Evolutionary conservation across 2,113 vertebrate species (phyloP).

Genomic region (Eudyptes chrysolophus): DNA sequence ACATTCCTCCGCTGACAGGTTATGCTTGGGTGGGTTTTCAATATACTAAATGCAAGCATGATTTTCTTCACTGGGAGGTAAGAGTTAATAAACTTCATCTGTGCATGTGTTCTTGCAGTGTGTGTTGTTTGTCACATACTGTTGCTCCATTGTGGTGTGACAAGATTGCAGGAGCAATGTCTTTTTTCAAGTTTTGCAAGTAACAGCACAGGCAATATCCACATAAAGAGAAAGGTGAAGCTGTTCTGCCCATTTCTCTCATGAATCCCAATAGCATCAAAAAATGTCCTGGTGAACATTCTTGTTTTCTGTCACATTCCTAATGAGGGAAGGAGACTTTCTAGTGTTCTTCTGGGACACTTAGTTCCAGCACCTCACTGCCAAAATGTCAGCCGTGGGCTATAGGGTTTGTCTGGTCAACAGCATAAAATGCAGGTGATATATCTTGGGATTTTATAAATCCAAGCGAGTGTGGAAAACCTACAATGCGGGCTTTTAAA

Average conservation of each 20-base stretch:
- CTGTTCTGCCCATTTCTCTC: not conserved
- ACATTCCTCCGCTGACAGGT: not conserved
- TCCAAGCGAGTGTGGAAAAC: not conserved
- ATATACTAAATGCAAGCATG: not conserved
- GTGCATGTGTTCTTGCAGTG: not conserved
- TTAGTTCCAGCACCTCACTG: not conserved
- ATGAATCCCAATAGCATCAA: not conserved
- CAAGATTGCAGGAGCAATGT: not conserved
- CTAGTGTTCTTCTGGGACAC: not conserved
- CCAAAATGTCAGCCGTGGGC: not conserved
- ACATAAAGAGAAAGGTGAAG: not conserved
- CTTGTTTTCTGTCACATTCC: not conserved
- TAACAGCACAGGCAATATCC: not conserved
- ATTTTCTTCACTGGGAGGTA: not conserved
- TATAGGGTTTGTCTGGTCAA: not conserved
- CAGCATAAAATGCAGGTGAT: not conserved
- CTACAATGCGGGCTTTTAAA: not conserved
- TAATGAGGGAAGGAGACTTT: not conserved
- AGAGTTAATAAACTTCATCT: not conserved
- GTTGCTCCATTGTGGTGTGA: not conserved
- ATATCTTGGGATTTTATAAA: not conserved
- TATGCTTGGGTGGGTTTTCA: not conserved
- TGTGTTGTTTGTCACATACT: not conserved
- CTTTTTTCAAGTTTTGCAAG: not conserved
- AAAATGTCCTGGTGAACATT: not conserved